Base-by-base conservation (phyloP, 2,113 vertebrate species). In the Zeus faber region DNA sequence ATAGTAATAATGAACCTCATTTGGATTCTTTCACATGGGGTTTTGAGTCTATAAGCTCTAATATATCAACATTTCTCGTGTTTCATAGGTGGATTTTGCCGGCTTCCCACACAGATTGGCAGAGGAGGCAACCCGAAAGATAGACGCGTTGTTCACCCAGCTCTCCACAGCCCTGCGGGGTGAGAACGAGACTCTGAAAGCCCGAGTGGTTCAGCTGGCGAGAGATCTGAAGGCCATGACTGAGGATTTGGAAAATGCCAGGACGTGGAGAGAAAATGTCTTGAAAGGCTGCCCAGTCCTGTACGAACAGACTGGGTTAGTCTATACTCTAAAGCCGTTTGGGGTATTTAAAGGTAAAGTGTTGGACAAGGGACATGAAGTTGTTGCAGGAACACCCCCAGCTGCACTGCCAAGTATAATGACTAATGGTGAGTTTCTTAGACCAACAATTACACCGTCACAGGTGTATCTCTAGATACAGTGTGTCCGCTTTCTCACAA, bases 51-150 rank as follows among this genome's bases (percentile, higher is more conserved):
- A n/a, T n/a, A n/a, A n/a, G n/a, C n/a, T n/a, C n/a, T n/a, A n/a
- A n/a, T n/a, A n/a, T n/a, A n/a, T n/a, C n/a, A n/a, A n/a, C n/a
- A n/a, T n/a, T n/a, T n/a, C n/a, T n/a, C n/a, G n/a, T n/a, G n/a
- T n/a, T n/a, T n/a, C n/a, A n/a, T n/a, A n/a, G n/a, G n/a, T n/a
- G n/a, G n/a, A n/a, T n/a, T n/a, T n/a, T n/a, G n/a, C n/a, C n/a
- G n/a, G n/a, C n/a, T n/a, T n/a, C n/a, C n/a, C n/a, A n/a, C 31
- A 35, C 9, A 35, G 31, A 7, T 35, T 90, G 63, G 69, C 59
- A 1, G 55, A 39, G 2, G 86, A 88, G 47, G 84, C 85, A 3
- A 63, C 80, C 0, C 80, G 80, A 60, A 86, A 88, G 72, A 79
- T 89, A 54, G 24, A 25, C 48, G 16, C 24, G 1, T 20, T 89